A percentile compares a stretch with the other conserved stretches of the same genome.
Conservation (phyloP, 2,888 invertebrate genomes). For the Xylota segnis region DNA sequence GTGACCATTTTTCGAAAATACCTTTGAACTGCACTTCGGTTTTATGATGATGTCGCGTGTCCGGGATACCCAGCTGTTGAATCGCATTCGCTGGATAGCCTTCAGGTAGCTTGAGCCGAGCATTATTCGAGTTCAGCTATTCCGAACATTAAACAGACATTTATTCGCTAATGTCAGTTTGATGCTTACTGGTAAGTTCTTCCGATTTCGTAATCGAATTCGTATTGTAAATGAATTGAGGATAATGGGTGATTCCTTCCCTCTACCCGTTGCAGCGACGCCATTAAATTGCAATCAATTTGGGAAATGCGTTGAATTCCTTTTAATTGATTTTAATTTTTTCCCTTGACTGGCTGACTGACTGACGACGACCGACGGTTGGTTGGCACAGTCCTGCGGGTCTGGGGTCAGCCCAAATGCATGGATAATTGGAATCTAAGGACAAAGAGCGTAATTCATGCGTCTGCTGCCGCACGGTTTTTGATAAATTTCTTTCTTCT, state of each 20-base stretch:
- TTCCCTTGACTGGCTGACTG: conserved; percentile 50
- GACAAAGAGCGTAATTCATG: conserved; percentile 59
- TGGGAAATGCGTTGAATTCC: conserved; percentile 58
- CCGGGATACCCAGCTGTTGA: conserved; percentile 27
- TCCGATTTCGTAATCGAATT: conserved; percentile 20
- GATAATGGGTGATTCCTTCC: background rate
- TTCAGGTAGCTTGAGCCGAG: conserved; percentile 4
- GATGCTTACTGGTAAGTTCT: conserved; percentile 15
- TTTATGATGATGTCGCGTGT: conserved; percentile 48
- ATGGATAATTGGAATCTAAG: conserved; percentile 67
- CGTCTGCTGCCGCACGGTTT: conserved; percentile 1
- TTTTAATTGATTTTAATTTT: conserved; percentile 76
- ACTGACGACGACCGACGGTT: conserved; percentile 24
- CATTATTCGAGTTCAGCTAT: background rate
- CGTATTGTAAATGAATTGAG: conserved; percentile 45
- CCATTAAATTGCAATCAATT: conserved; percentile 74
- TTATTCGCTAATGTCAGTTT: conserved; percentile 55
- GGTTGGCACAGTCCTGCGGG: conserved; percentile 63
- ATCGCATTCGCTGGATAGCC: conserved; percentile 15
- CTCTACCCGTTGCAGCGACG: background rate
- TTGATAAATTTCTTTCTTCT: background rate
- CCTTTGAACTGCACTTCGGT: conserved; percentile 51
- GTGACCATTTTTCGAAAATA: conserved; percentile 4
- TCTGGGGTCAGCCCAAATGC: conserved; percentile 50
- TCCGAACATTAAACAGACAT: conserved; percentile 40